Percentiles rank a stretch among this genome's conserved stretches.
These are phyloP conservation scores for Crenichthys baileyi DNA, from an alignment of 2,797 vertebrate species.

Conservation along the genomic window DNA sequence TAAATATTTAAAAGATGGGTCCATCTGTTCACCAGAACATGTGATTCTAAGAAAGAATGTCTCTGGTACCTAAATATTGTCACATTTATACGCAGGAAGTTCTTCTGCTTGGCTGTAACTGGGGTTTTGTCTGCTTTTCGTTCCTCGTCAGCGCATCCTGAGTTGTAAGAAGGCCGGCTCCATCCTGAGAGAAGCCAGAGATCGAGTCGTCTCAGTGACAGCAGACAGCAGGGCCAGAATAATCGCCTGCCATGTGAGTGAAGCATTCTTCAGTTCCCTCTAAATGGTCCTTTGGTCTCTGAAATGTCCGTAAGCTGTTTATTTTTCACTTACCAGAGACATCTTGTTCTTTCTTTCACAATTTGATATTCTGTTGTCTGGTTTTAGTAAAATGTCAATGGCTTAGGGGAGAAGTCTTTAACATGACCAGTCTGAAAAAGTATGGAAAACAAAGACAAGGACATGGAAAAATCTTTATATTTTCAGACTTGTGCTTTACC, in stretches of 20 bases:
- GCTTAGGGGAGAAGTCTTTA: background rate
- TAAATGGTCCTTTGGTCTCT: background rate
- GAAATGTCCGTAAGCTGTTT: background rate
- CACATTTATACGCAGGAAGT: background rate
- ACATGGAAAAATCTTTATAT: background rate
- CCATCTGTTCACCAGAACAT: background rate
- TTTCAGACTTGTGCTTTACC: background rate
- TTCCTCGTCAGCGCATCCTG: slow-evolving; percentile 82
- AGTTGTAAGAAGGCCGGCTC: slow-evolving; percentile 90
- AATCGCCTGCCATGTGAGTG: slow-evolving; percentile 93
- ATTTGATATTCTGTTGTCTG: background rate
- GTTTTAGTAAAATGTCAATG: background rate
- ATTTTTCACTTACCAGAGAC: background rate
- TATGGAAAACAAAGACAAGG: background rate
- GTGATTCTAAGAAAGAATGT: too few relatives aligned
- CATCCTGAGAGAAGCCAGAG: slow-evolving; percentile 90
- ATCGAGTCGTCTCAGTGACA: slow-evolving; percentile 88
- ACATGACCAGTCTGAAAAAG: background rate
- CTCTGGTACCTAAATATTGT: background rate
- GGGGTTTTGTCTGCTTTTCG: background rate
- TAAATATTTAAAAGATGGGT: background rate
- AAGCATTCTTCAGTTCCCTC: background rate
- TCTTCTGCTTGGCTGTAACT: background rate
- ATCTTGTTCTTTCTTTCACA: background rate
- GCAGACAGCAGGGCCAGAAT: slow-evolving; percentile 84